Conservation (phyloP, 2,113 vertebrate species). For the Sinocyclocheilus rhinocerous region DNA sequence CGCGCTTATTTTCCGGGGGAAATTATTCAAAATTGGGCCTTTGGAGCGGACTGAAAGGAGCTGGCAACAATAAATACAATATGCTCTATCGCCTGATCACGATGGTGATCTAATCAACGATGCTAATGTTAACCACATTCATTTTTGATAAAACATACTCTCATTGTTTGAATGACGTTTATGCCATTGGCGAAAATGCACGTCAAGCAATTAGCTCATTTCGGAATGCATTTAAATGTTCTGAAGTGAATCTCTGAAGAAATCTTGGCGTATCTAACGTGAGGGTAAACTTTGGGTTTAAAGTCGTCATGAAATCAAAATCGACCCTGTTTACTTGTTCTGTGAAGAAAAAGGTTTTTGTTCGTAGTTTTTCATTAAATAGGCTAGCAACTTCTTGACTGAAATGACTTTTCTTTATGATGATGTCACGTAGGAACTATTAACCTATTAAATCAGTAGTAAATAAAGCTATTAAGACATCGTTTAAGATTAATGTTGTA, state of each 20-base stretch:
- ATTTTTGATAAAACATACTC: constrained; percentile 29
- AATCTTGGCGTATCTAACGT: neutral
- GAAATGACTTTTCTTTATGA: neutral
- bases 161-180: constrained; percentile 3
- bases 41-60: constrained; percentile 44
- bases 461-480: no score
- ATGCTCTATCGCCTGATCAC: constrained; percentile 1
- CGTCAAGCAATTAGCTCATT: neutral
- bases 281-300: neutral
- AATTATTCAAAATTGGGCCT: constrained; percentile 63
- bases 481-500: no score
- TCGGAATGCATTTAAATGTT: neutral
- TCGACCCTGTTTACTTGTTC: neutral
- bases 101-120: constrained; percentile 1
- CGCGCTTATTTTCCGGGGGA: constrained; percentile 66
- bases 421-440: neutral
- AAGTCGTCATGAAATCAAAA: neutral
- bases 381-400: neutral
- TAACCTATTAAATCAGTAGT: neutral
- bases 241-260: neutral
- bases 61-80: constrained; percentile 16
- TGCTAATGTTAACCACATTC: neutral
- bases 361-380: neutral
- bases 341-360: neutral
- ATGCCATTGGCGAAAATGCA: neutral